These are phyloP conservation scores for Pogonomyrmex barbatus DNA, from an alignment of 1,140 invertebrate genomes.

Conservation along the genomic window DNA sequence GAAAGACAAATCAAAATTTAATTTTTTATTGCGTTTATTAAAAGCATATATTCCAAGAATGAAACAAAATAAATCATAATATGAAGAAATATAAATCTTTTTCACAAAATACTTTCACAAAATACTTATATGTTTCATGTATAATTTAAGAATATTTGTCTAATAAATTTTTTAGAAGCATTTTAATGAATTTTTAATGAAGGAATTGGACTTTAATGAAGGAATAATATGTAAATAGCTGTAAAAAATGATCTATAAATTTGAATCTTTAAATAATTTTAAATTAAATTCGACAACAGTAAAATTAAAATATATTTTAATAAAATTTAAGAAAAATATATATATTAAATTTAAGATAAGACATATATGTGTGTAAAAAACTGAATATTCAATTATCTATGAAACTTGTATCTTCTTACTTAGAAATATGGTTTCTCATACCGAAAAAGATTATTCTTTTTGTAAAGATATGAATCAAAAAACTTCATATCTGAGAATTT, in stretches of 20 bases:
- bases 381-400: neutral
- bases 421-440: neutral
- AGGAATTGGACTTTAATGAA: no score
- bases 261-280: neutral
- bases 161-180: no score
- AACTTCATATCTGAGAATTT: constrained; percentile 7
- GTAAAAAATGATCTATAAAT: no score
- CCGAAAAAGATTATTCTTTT: neutral
- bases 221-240: no score
- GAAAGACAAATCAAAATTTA: neutral
- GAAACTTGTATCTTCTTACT: neutral
- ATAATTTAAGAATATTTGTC: neutral
- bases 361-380: neutral
- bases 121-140: neutral
- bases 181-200: no score
- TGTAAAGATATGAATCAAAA: neutral
- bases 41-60: neutral
- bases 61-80: neutral
- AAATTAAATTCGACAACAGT: neutral
- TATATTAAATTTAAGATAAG: neutral
- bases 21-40: neutral
- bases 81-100: neutral
- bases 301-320: neutral
- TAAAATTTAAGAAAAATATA: neutral
- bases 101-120: neutral